Evolutionary conservation across 2,113 vertebrate species (phyloP).

Genomic region (Penelope pileata): DNA sequence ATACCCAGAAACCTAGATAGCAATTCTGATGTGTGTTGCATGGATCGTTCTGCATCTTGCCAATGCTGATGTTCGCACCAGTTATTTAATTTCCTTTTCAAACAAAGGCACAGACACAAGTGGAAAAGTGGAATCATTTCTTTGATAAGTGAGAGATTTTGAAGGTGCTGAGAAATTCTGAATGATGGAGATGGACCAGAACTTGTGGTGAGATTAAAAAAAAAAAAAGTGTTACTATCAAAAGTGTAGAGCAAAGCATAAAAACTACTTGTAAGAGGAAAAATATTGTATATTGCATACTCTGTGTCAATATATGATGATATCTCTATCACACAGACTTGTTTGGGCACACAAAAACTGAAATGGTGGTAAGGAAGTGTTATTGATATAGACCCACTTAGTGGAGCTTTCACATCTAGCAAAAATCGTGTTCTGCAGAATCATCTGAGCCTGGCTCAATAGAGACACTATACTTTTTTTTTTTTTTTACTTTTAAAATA

Average conservation of each 20-base stretch:
- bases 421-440: background rate
- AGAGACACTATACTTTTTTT: background rate
- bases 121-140: background rate
- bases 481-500: background rate
- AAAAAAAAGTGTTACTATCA: background rate
- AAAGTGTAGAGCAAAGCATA: background rate
- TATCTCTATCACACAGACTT: background rate
- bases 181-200: background rate
- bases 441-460: background rate
- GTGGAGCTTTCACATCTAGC: background rate
- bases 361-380: background rate
- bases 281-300: background rate
- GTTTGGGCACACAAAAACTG: background rate
- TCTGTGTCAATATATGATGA: background rate
- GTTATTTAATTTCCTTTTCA: constrained; percentile 22
- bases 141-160: constrained; percentile 21
- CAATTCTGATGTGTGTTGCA: background rate
- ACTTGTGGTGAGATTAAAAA: background rate
- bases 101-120: constrained; percentile 4
- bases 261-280: background rate
- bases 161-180: background rate
- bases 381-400: background rate
- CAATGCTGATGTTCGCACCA: background rate
- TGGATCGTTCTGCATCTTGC: background rate
- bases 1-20: background rate